Evolutionary conservation across 2,113 vertebrate genomes (phyloP), one percentile per base, ranked within the genome.

Genomic region (Ciconia maguari): DNA sequence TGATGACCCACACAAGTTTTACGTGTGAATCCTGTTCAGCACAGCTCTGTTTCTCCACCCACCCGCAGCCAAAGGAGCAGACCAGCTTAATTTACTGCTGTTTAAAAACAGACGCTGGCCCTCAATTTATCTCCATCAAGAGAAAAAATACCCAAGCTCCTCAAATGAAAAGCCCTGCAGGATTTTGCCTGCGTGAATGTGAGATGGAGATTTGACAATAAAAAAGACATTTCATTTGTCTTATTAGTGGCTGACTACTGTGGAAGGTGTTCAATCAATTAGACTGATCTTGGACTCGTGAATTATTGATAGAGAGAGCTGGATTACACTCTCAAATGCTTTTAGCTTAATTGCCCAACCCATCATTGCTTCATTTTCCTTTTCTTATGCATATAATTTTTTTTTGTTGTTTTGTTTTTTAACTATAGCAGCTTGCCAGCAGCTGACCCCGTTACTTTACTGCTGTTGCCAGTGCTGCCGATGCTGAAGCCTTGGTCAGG

Each of bases 341-440:
- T 98, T 99, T 98, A 99, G 97, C 97, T 98, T 99, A 99, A 99
- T 99, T 98, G 98, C 96, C 98, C 97, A 96, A 97, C 97, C 98
- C 97, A 97, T 98, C 97, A 83, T 90, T 94, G 94, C 77, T 95
- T 96, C 93, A 92, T 97, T 96, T 97, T 93, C 93, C 60, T 86
- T 91, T 83, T 78, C 77, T 94, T 92, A 96, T 83, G 72, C 86
- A 82, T 84, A 90, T 69, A 84, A 54, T 57, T 66, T 58, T 62
- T 62, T 61, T 92, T 83, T 95, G 85, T 89, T 91, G 68, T 78
- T 97, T 69, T 71, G 62, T 41, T 91, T 51, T 91, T 96, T 90
- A 87, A 72, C 38, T 69, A 46, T 11, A 92, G 89, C 69, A 48
- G 41, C 46, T 74, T 89, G 78, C 79, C 94, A 94, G 77, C 6